Base-by-base conservation (phyloP, 1,140 invertebrate species). In the Bilobella aurantiaca region DNA sequence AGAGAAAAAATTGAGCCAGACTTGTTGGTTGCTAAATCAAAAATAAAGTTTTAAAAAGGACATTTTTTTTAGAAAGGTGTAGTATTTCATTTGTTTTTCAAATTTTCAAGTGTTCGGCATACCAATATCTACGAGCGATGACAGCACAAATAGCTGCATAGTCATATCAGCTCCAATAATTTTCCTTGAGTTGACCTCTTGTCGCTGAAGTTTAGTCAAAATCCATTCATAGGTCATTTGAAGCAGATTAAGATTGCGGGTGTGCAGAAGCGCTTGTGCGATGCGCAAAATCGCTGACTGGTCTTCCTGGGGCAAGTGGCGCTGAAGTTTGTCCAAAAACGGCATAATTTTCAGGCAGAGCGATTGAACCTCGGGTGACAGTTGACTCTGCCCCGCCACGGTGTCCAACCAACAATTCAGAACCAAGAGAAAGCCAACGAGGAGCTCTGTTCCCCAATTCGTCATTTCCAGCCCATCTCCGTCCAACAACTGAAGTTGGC, bases 211-310 rank as follows among this genome's bases (percentile, higher is more conserved):
- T 59, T 67, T 63, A 1, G 1, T 2, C 27, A 69, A 32, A 3
- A 69, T 14, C 70, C 70, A 72, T 5, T 16, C 25, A 25, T 69
- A 72, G 2, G 61, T 37, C 46, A 66, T 69, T 63, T 72, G 70
- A 1, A 72, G 29, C 32, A 69, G 29, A 1, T 29, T 56, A 1
- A 69, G 62, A 53, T 69, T 69, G 29, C 70, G 28, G 1, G 70
- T 66, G 30, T 65, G 30, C 1, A 72, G 32, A 28, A 72, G 27
- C 0, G 64, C 25, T 49, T 66, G 60, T 14, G 69, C 37, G 3
- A 63, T 18, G 14, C 59, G 59, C 18, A 71, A n/a, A 3, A 66
- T 53, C 1, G n/a, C 28, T 27, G 59, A 49, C 27, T 66, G 27
- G 23, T 67, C 66, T 16, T 61, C 34, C 0, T 62, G 47, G 30